Base-by-base conservation (phyloP, 2,113 vertebrate genomes). In the Cyprinus carpio region DNA sequence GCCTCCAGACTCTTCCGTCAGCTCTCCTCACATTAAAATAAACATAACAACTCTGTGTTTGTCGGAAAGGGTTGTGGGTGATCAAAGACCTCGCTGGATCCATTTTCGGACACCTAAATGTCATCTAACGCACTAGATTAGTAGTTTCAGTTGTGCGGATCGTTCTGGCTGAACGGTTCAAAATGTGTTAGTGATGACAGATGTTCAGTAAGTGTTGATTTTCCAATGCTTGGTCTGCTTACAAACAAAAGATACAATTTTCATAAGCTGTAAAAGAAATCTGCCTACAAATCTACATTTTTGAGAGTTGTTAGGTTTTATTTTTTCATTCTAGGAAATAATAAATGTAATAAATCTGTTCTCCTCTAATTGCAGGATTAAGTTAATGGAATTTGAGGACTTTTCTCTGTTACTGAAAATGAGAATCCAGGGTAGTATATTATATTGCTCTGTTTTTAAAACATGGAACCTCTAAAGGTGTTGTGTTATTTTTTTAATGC, bases 11-110 rank as follows among this genome's bases (percentile, higher is more conserved):
- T 40, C 29, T 54, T 71, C 64, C 46, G 18, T 54, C 27, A n/a
- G 64, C 65, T 54, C 76, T 37, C 31, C 18, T 79, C 60, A 49
- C 9, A 62, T 49, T 81, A 46, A 40, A 51, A 72, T 46, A 27
- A 81, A 65, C 60, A 40, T 40, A 46, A 46, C 43, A 29, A 49
- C 20, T 7, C 11, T 0, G 54, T 78, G 29, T 60, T 80, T 67
- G n/a, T 67, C 18, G 51, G 51, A 65, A 69, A 82, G 46, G 12
- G 65, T 82, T 71, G 80, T 0, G 81, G 18, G 62, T 31, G 81
- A 81, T 81, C 60, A 81, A 81, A 81, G 79, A 76, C 40, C 18
- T 67, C 16, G 25, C 62, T 5, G 16, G 60, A 81, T 79, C 31
- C 58, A 64, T 46, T 64, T 78, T 67, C 25, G 16, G 79, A 49